phyloP scores from a whole-genome alignment of 2,888 invertebrate genomes.

The Ashinkailepas kermadecensis region DNA sequence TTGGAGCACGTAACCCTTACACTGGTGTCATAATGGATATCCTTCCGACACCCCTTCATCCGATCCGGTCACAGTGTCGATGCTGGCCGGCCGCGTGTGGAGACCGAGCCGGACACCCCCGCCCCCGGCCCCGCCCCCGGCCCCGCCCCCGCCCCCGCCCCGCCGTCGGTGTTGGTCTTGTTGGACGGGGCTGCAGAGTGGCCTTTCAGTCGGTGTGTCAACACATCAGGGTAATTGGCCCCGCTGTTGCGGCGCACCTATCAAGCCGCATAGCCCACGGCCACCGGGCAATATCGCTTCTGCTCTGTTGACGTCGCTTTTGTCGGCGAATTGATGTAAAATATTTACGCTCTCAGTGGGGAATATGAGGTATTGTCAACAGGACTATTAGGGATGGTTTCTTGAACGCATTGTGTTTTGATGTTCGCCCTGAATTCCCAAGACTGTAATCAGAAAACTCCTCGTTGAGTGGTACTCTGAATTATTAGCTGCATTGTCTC shows the following conservation, averaged over 20 bases:
- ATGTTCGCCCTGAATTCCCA: background rate
- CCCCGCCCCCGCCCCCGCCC: too few relatives aligned
- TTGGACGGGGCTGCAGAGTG: background rate
- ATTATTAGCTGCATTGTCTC: background rate
- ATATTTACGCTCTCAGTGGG: background rate
- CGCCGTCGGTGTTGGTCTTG: too few relatives aligned
- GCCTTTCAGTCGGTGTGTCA: background rate
- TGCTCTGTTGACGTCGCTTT: constrained; percentile 21
- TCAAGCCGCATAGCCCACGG: constrained; percentile 22
- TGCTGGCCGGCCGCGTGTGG: too few relatives aligned
- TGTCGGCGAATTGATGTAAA: constrained; percentile 27
- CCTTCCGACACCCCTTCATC: too few relatives aligned
- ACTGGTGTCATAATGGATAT: too few relatives aligned
- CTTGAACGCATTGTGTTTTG: background rate
- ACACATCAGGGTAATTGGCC: background rate
- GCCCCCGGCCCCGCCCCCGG: too few relatives aligned
- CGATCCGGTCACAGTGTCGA: background rate
- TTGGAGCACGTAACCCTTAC: too few relatives aligned
- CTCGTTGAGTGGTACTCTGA: background rate
- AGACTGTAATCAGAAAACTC: background rate
- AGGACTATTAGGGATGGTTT: background rate
- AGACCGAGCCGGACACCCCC: too few relatives aligned
- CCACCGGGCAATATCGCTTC: too few relatives aligned
- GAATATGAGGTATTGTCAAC: background rate
- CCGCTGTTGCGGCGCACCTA: background rate